Conservation (phyloP, 53 echinoderm and acorn worm species). For the Glandiceps talaboti region DNA sequence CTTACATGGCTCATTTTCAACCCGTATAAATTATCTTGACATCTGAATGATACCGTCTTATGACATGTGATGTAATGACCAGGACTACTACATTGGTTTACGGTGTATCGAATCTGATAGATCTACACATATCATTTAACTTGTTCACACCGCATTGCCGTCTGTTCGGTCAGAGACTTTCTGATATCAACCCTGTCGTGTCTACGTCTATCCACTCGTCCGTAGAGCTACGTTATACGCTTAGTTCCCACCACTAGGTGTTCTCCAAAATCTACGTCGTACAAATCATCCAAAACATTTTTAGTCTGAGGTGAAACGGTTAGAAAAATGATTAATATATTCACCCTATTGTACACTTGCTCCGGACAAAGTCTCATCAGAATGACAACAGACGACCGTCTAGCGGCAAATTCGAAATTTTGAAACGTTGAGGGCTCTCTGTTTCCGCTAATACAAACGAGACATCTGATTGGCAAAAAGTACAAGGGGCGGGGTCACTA, state of each 20-base stretch:
- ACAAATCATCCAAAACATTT: not conserved
- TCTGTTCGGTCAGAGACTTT: too few species aligned
- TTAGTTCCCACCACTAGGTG: not conserved
- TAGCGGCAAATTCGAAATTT: not conserved
- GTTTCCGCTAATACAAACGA: not conserved
- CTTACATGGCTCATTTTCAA: not conserved
- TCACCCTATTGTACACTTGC: not conserved
- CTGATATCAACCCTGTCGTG: too few species aligned
- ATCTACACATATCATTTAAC: too few species aligned
- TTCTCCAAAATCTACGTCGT: not conserved
- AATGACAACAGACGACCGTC: not conserved
- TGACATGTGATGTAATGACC: too few species aligned
- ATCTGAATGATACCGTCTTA: too few species aligned
- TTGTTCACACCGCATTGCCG: too few species aligned
- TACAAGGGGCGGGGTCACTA: not conserved
- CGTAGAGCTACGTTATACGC: not conserved
- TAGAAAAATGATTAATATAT: not conserved
- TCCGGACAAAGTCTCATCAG: not conserved
- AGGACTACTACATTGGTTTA: too few species aligned
- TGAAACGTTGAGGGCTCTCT: not conserved
- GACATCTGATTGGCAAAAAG: not conserved
- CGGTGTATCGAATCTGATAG: too few species aligned
- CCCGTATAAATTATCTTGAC: too few species aligned
- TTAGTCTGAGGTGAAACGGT: not conserved
- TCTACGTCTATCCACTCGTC: not conserved